These are phyloP conservation scores for Misgurnus mizolepis DNA, from an alignment of 2,113 vertebrate genomes.

Conservation along the genomic window DNA sequence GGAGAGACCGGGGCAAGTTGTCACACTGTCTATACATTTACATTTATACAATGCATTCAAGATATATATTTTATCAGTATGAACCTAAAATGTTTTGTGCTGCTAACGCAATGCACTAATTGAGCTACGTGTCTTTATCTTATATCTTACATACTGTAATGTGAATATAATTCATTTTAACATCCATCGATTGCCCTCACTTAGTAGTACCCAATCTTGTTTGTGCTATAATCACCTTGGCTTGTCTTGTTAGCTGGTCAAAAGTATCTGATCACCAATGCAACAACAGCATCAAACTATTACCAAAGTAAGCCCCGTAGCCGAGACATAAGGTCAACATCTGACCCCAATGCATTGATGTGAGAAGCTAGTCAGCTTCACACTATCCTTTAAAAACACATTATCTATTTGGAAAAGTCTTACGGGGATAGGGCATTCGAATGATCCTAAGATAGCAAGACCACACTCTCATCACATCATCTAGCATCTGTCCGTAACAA, in stretches of 20 bases:
- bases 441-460: conserved; percentile 55
- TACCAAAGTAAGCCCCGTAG: conserved; percentile 28
- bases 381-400: conserved; percentile 8
- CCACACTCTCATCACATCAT: conserved; percentile 26
- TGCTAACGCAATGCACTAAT: too few species aligned
- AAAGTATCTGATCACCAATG: conserved; percentile 20
- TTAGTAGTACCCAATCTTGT: neutral
- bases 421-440: neutral
- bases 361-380: conserved; percentile 36
- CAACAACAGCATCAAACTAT: conserved; percentile 30
- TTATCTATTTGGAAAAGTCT: conserved; percentile 26
- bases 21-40: too few species aligned
- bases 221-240: neutral
- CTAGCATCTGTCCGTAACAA: conserved; percentile 52
- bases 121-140: neutral
- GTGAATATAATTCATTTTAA: neutral
- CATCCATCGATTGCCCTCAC: neutral
- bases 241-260: neutral
- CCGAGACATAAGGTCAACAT: conserved; percentile 9
- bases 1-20: too few species aligned
- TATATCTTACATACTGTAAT: too few species aligned
- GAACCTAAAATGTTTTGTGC: too few species aligned
- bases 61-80: too few species aligned
- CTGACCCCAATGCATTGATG: conserved; percentile 1
- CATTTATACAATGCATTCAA: too few species aligned